Base-by-base conservation (phyloP, 2,113 vertebrate genomes). In the Hyperoodon ampullatus region DNA sequence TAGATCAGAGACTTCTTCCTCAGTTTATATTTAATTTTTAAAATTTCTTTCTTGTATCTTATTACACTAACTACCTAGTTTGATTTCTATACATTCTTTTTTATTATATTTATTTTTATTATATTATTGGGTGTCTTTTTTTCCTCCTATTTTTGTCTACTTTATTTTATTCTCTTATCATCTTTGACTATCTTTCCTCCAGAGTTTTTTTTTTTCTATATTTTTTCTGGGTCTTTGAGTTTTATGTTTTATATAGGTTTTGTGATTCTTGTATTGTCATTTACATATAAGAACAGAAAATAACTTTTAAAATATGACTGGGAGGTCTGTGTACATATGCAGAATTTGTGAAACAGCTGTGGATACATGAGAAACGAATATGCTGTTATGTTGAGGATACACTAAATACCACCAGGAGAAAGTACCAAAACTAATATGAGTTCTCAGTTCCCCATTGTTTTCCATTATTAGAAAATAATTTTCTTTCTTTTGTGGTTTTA, bases 131-230 rank as follows among this genome's bases (percentile, higher is more conserved):
- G 80, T n/a, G 0, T 21, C 2, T 42, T 28, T 70, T 63, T 30
- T 47, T 24, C 8, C n/a, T 65, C 15, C 6, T 26, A 14, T 42
- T 68, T 84, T 28, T 88, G 3, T 44, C 3, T 82, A 2, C n/a
- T 47, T 86, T 60, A 72, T 77, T 88, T 68, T 3, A 80, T 61
- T 74, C n/a, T 94, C 21, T 94, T 74, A 47, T 50, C 63, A 77
- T 85, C 8, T 12, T 58, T 80, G 12, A 71, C 28, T 88, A 1
- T 50, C 15, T 71, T 23, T 55, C 28, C 35, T 66, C n/a, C 39
- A 80, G 13, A 42, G 33, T 80, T 74, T 53, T 35, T 66, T 35
- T 66, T 86, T 83, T 70, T 61, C 30, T 70, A 13, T 39, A 26
- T 35, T 60, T 55, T 39, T 68, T 60, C 24, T 75, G 47, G 14